Conservation (phyloP, 2,113 vertebrate genomes). For the Ploceus nigricollis region DNA sequence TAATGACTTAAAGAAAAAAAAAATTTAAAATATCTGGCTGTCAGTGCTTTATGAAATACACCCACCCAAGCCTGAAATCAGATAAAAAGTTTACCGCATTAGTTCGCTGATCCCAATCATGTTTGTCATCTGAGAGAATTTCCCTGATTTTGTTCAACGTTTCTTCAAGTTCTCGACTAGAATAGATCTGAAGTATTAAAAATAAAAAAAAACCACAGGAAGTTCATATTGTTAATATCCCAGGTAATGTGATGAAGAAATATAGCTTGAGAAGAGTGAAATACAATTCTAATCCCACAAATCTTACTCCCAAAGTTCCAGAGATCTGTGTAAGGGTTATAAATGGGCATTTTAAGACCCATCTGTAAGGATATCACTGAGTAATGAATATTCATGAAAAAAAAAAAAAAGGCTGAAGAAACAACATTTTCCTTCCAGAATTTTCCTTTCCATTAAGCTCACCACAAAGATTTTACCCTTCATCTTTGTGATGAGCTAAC, state of each 20-base stretch:
- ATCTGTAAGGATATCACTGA: background rate
- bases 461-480: background rate
- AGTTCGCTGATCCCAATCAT: constrained; percentile 96
- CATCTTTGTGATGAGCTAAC: background rate
- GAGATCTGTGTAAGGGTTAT: background rate
- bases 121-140: constrained; percentile 96
- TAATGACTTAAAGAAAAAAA: background rate
- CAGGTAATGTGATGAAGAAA: background rate
- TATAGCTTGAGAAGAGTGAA: background rate
- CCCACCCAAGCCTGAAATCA: background rate
- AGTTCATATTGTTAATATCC: background rate
- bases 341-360: background rate
- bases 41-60: background rate
- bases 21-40: background rate
- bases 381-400: background rate
- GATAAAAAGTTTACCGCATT: constrained; percentile 77
- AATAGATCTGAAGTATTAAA: constrained; percentile 85
- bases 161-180: constrained; percentile 93
- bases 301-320: background rate
- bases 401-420: background rate
- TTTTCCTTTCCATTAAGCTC: background rate
- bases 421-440: background rate
- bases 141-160: constrained; percentile 98
- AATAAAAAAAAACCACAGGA: background rate
- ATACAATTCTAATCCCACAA: background rate